Base-by-base conservation (phyloP, 2,113 vertebrate genomes). In the Calidris pygmaea region DNA sequence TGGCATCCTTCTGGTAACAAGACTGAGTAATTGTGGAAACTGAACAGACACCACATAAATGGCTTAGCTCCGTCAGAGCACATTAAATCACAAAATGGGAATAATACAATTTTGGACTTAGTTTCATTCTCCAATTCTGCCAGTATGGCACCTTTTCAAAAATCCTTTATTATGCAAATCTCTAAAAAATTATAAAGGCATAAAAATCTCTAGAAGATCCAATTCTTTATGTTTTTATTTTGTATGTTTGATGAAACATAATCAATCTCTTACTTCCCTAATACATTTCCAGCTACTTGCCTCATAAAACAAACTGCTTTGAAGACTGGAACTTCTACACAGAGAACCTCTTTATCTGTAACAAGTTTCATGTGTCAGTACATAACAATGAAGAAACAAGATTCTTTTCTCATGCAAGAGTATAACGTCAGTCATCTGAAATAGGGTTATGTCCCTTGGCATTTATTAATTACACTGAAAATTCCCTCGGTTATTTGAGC, bases 391-490 rank as follows among this genome's bases (percentile, higher is more conserved):
- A 87, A 78, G 70, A 78, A 84, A 45, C 34, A 82, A 92, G 23
- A 19, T 27, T 81, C 50, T 81, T 79, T 71, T 87, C 35, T 37
- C 47, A 56, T 65, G 67, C 6, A 53, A 41, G n/a, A 81, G 20
- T 71, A 27, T 58, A 78, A 59, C 1, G 6, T 82, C 91, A 93
- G 62, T 73, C 75, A 87, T 93, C 53, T 94, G 62, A 94, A 96
- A 94, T 62, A 82, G 11, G 94, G 94, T 94, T 93, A 94, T 1
- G 4, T 93, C 92, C 91, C 94, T 71, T 94, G 93, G 41, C 71
- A 91, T 94, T 96, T 93, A 87, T 82, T 95, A 95, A 95, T 93
- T 94, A 87, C 58, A n/a, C 14, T 66, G 58, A 83, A 85, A 66
- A 94, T 65, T 95, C 93, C 87, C 41, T 43, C 1, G 2, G 62